Evolutionary conservation across 2,113 vertebrate genomes (phyloP).

Genomic region (Carollia perspicillata): DNA sequence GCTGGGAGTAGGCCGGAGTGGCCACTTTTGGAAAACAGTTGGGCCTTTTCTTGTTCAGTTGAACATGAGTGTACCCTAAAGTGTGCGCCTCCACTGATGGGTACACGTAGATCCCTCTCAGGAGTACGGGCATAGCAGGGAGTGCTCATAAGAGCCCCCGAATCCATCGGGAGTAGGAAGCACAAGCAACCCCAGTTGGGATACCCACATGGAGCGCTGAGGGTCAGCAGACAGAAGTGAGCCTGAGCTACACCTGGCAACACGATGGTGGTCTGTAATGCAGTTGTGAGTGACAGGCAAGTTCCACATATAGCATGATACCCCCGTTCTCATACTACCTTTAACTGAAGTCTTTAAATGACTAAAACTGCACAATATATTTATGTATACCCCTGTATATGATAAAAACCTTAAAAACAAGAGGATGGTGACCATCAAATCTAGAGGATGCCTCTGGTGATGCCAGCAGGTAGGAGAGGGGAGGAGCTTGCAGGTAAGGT

Average conservation of each 20-base stretch:
- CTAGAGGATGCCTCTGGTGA: background rate
- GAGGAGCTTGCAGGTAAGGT: background rate
- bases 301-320: background rate
- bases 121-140: too few species aligned
- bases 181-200: background rate
- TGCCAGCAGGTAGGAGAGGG: background rate
- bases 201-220: background rate
- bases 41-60: background rate
- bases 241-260: background rate
- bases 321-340: background rate
- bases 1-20: background rate
- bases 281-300: background rate
- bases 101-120: background rate
- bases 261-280: rapidly evolving
- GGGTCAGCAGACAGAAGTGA: background rate
- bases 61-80: background rate
- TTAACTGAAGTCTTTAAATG: background rate
- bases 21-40: background rate
- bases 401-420: background rate
- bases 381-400: rapidly evolving
- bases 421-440: background rate
- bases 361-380: background rate
- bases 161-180: background rate
- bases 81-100: background rate
- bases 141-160: background rate